Evolutionary conservation across 2,797 vertebrate genomes (phyloP).

Genomic region (Caiman crocodilus): DNA sequence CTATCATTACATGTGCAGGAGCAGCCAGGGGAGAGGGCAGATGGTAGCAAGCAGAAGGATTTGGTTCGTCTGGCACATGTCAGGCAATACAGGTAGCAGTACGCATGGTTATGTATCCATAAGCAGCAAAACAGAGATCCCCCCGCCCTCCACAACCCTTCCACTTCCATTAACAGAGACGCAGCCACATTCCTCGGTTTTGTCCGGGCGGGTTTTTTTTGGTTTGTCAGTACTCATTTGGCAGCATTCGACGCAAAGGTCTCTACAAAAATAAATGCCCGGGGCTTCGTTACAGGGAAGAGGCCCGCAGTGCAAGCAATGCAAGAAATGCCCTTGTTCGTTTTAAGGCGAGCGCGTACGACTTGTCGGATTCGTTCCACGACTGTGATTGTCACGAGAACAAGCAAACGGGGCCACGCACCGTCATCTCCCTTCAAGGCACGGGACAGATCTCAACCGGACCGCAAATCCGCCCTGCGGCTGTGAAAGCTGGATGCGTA

Average conservation of each 20-base stretch:
- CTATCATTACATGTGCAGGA: neutral
- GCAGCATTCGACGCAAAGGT: neutral
- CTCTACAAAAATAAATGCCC: slow-evolving; percentile 22
- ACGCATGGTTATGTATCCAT: slow-evolving; percentile 17
- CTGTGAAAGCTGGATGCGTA: accelerated
- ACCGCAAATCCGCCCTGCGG: accelerated
- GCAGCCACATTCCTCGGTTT: neutral
- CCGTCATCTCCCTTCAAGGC: neutral
- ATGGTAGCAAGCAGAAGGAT: neutral
- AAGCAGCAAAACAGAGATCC: slow-evolving; percentile 39
- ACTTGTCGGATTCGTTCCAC: neutral
- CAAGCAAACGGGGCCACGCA: neutral
- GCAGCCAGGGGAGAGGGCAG: neutral
- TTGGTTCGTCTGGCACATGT: neutral
- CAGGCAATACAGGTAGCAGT: neutral
- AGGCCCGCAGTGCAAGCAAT: neutral
- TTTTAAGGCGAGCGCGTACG: slow-evolving; percentile 50
- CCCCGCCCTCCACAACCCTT: neutral
- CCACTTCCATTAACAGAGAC: neutral
- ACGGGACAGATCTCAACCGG: neutral
- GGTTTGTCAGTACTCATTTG: slow-evolving; percentile 53
- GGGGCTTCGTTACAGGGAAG: neutral
- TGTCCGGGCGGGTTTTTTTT: neutral
- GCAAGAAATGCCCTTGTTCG: neutral
- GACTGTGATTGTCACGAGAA: slow-evolving; percentile 44